These are phyloP conservation scores for Leucania comma DNA, from an alignment of 2,888 invertebrate genomes.

Conservation along the genomic window DNA sequence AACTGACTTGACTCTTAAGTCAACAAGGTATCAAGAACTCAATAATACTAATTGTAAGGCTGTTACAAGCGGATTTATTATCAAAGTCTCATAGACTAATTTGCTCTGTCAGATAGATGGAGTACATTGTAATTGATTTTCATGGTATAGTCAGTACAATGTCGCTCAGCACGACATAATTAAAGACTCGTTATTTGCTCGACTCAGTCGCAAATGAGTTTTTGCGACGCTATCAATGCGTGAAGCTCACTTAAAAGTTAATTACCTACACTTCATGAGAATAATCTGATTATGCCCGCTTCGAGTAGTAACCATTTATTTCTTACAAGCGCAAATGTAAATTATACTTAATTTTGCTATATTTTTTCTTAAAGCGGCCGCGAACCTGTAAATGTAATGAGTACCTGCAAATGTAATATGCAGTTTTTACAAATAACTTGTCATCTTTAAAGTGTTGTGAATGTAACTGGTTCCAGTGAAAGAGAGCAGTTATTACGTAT, in stretches of 20 bases:
- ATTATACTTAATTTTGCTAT: slow-evolving; percentile 58
- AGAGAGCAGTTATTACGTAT: slow-evolving; percentile 51
- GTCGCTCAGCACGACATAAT: slow-evolving; percentile 60
- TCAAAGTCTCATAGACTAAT: slow-evolving; percentile 57
- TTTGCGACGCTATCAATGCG: slow-evolving; percentile 66
- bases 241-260: slow-evolving; percentile 70
- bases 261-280: slow-evolving; percentile 70
- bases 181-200: slow-evolving; percentile 62
- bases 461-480: slow-evolving; percentile 50
- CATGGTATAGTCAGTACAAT: slow-evolving; percentile 57
- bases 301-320: slow-evolving; percentile 59
- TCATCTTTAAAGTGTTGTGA: slow-evolving; percentile 47
- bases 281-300: slow-evolving; percentile 69
- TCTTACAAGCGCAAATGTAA: slow-evolving; percentile 52
- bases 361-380: slow-evolving; percentile 46
- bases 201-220: slow-evolving; percentile 61
- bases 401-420: slow-evolving; percentile 43
- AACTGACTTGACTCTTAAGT: slow-evolving; percentile 44
- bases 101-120: slow-evolving; percentile 56
- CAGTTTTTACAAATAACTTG: slow-evolving; percentile 40
- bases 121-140: slow-evolving; percentile 63
- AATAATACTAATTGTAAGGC: slow-evolving; percentile 54
- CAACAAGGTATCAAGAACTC: slow-evolving; percentile 55
- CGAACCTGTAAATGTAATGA: slow-evolving; percentile 49
- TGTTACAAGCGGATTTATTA: slow-evolving; percentile 55